Evolutionary conservation across 1,140 invertebrate genomes (phyloP), one percentile per base, ranked within the genome.

Genomic region (Tetramorium simillimum): DNA sequence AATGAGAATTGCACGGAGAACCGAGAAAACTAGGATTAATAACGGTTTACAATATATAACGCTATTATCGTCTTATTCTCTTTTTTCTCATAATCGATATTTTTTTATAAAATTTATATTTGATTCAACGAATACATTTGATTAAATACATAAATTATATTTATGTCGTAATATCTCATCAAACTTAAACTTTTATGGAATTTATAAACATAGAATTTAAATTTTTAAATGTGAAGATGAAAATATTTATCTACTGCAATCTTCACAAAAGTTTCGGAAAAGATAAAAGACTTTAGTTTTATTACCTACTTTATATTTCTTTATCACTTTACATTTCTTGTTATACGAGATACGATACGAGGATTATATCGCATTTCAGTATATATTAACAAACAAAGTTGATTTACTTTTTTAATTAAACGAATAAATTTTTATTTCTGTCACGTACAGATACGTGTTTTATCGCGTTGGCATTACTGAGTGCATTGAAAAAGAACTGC

Each of bases 391-490:
- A 46, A 77, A 28, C 9, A 24, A 3, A 77, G 16, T 62, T 77
- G 10, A 21, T 56, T 12, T 33, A 62, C n/a, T 65, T 80, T 65
- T 65, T 10, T 9, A 62, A 77, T 63, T 58, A 78, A 80, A 51
- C 7, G 4, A 16, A 62, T 46, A 33, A 12, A 65, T 21, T 65
- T 37, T 51, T 18, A 49, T 65, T 60, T 65, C 51, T 16, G 18
- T 67, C 60, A 28, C 21, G 58, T 14, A 4, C 40, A 16, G 49
- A 63, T 18, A 78, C 1, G 37, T 18, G 16, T 60, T 33, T 78
- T 46, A 63, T 46, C 60, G 33, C 3, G 9, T 53, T 53, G 2
- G 1, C 43, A n/a, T 67, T 16, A 43, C 16, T 12, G n/a, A 53
- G 33, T 40, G 77, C 46, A 37, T 65, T 49, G 28, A 4, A 65